Evolutionary conservation across 2,888 invertebrate genomes (phyloP).

Genomic region (Ferrisia virgata): DNA sequence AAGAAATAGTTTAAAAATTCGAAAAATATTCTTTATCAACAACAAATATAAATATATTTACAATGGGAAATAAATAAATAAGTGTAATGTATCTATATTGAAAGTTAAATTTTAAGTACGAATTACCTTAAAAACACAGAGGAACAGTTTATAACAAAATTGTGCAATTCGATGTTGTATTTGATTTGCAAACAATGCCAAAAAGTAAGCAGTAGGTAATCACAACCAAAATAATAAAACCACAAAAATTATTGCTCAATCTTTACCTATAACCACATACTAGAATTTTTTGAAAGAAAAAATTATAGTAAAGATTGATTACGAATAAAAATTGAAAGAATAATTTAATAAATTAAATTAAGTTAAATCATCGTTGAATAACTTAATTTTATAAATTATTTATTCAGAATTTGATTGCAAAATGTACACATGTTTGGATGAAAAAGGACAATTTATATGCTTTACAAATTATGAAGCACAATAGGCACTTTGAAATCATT

Average conservation of each 20-base stretch:
- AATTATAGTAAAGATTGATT: not conserved
- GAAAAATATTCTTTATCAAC: not conserved
- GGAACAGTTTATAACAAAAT: not conserved
- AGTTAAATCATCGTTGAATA: not conserved
- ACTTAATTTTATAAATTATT: not conserved
- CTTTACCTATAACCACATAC: not conserved
- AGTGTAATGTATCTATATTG: not conserved
- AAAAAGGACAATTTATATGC: not conserved
- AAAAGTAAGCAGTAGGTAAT: not conserved
- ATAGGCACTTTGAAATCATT: constrained; percentile 32
- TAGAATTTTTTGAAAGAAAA: not conserved
- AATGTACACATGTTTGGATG: not conserved
- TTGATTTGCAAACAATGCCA: not conserved
- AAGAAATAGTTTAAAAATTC: not conserved
- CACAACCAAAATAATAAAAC: not conserved
- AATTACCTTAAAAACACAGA: not conserved
- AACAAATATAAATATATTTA: constrained; percentile 22
- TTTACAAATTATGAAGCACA: not conserved
- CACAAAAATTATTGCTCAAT: not conserved
- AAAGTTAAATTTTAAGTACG: constrained; percentile 2
- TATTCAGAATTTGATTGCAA: not conserved
- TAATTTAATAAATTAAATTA: not conserved
- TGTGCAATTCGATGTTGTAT: not conserved
- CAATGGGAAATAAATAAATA: constrained; percentile 20
- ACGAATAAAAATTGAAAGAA: not conserved